These are phyloP conservation scores for Cecidostiba fungosa DNA, from an alignment of 2,888 invertebrate species.

Conservation along the genomic window DNA sequence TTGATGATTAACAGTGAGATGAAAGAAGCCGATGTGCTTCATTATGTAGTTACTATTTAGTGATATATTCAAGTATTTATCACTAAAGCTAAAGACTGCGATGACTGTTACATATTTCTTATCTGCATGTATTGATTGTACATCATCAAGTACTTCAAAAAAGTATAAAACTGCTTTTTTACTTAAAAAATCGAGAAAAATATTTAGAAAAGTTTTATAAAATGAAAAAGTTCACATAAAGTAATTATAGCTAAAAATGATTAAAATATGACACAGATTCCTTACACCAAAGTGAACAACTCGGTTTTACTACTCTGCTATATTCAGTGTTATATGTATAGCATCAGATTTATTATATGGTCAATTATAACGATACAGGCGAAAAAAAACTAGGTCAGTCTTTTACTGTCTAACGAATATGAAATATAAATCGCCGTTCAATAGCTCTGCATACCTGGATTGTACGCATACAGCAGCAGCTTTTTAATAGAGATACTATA, in stretches of 20 bases:
- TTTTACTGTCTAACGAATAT: slow-evolving; percentile 25
- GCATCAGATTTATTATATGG: slow-evolving; percentile 30
- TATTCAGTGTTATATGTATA: slow-evolving; percentile 1
- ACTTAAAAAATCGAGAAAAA: background rate
- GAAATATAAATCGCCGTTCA: slow-evolving; percentile 22
- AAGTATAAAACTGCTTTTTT: background rate
- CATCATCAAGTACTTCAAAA: background rate
- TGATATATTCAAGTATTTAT: no score
- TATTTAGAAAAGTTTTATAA: background rate
- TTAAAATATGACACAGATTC: background rate
- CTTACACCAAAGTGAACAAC: background rate
- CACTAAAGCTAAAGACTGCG: background rate
- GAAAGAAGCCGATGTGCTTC: background rate
- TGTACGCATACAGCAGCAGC: background rate
- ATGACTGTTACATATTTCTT: background rate
- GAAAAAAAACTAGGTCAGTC: slow-evolving; percentile 38
- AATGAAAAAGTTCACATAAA: background rate
- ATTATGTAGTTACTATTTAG: background rate
- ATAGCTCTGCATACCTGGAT: background rate
- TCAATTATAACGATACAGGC: slow-evolving; percentile 22
- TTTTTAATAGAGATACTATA: background rate
- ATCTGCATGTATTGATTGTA: slow-evolving; percentile 19
- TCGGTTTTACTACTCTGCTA: background rate
- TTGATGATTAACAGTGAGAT: background rate
- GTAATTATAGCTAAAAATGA: background rate